Evolutionary conservation across 30 jellyfish, hydroid and myxozoan species (phyloP).

Genomic region (Aurelia sp.): DNA sequence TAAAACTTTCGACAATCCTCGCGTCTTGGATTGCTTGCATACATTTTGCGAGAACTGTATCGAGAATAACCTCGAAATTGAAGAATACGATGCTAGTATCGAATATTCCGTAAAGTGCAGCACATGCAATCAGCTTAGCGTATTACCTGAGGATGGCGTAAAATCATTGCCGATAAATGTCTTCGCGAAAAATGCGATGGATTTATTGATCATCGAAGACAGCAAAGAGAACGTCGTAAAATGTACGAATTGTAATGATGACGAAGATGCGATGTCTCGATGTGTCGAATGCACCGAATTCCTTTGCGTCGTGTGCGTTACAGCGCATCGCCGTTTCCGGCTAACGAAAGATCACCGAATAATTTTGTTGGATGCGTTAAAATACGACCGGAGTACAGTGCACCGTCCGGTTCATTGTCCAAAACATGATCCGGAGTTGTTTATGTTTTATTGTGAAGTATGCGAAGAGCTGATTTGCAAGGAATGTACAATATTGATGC

Average conservation of each 20-base stretch:
- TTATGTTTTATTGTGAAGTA: constrained; percentile 87
- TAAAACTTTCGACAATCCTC: constrained; percentile 70
- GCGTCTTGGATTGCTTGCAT: constrained; percentile 93
- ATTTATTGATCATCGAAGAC: constrained; percentile 78
- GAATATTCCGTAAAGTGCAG: constrained; percentile 69
- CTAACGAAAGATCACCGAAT: constrained; percentile 93
- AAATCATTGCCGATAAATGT: constrained; percentile 79
- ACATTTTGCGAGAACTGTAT: constrained; percentile 92
- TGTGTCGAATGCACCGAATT: constrained; percentile 96
- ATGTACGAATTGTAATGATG: constrained; percentile 90
- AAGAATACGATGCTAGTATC: constrained; percentile 46
- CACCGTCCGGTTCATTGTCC: constrained; percentile 95
- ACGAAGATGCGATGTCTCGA: constrained; percentile 91
- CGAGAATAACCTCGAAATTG: constrained; percentile 80
- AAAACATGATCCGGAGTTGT: constrained; percentile 81
- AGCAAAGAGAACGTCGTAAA: constrained; percentile 83
- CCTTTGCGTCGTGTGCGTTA: constrained; percentile 84
- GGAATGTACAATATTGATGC: constrained; percentile 92
- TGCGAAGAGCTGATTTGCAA: constrained; percentile 93
- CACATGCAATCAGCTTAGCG: constrained; percentile 73
- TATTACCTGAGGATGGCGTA: constrained; percentile 83
- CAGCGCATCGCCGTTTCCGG: constrained; percentile 96
- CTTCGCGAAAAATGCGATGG: constrained; percentile 95
- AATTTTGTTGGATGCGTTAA: constrained; percentile 79
- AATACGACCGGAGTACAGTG: constrained; percentile 86